Conservation (phyloP, 1,140 invertebrate genomes). For the Drosophila virilis region DNA sequence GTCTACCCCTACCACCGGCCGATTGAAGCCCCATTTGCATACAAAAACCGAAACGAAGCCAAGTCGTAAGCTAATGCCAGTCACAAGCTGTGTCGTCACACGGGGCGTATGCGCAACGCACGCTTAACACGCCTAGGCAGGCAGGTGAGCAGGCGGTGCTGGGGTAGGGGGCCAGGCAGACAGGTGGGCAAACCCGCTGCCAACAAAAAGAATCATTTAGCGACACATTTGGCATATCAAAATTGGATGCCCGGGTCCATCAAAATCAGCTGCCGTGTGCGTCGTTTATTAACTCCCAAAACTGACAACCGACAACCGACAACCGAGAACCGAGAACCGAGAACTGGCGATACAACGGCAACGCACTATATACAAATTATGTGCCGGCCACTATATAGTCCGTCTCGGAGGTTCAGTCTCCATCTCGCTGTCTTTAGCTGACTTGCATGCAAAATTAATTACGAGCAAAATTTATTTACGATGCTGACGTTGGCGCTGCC, state of each 20-base stretch:
- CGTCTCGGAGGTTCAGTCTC: slow-evolving; percentile 14
- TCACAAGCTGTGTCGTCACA: slow-evolving; percentile 35
- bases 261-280: slow-evolving; percentile 59
- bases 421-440: slow-evolving; percentile 34
- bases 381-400: slow-evolving; percentile 8
- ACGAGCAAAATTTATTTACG: slow-evolving; percentile 75
- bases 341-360: slow-evolving; percentile 7
- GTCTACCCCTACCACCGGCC: neutral
- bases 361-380: neutral
- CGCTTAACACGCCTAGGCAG: slow-evolving; percentile 1
- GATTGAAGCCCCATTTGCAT: slow-evolving; percentile 59
- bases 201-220: slow-evolving; percentile 72
- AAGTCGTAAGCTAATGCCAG: slow-evolving; percentile 43
- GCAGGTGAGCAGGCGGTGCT: neutral
- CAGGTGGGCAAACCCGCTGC: neutral
- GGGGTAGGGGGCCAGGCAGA: neutral
- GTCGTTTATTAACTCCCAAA: slow-evolving; percentile 56
- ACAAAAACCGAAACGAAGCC: slow-evolving; percentile 46
- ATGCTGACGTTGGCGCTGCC: slow-evolving; percentile 25
- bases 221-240: slow-evolving; percentile 81
- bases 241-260: slow-evolving; percentile 30
- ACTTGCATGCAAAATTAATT: slow-evolving; percentile 81
- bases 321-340: neutral
- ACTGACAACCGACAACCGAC: slow-evolving; percentile 1
- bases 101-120: slow-evolving; percentile 64